phyloP scores from a whole-genome alignment of 1,140 invertebrate genomes.

The Plectrocnemia conspersa region DNA sequence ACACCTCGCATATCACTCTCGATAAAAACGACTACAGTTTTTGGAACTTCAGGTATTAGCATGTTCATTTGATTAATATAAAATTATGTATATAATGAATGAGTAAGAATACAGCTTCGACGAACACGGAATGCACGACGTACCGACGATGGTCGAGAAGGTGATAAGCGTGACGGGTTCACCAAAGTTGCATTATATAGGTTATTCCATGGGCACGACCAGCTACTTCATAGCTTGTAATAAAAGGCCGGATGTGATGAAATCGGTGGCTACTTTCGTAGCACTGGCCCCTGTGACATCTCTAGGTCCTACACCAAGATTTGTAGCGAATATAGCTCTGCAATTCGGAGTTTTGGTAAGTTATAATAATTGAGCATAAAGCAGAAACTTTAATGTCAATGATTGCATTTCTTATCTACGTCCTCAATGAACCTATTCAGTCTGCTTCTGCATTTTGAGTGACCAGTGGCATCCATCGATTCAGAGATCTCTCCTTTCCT shows the following conservation, averaged over 20 bases:
- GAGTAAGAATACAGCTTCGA: conserved; percentile 53
- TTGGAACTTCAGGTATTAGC: conserved; percentile 56
- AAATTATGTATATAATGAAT: conserved; percentile 1
- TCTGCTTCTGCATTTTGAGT: no score
- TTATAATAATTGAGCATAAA: neutral
- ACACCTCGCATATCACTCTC: conserved; percentile 56
- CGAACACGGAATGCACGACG: conserved; percentile 63
- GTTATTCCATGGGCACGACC: conserved; percentile 60
- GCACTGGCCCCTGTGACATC: conserved; percentile 44
- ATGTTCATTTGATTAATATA: neutral
- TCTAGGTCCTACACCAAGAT: conserved; percentile 18
- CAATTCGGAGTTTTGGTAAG: conserved; percentile 6
- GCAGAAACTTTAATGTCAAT: no score
- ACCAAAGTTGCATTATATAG: conserved; percentile 53
- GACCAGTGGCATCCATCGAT: no score
- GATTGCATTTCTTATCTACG: no score
- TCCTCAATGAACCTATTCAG: no score
- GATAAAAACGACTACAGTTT: conserved; percentile 46
- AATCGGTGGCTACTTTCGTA: conserved; percentile 49
- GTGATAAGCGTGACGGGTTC: conserved; percentile 53
- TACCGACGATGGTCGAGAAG: conserved; percentile 65
- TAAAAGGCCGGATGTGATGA: conserved; percentile 52
- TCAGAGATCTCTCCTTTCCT: no score
- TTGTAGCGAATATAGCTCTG: neutral
- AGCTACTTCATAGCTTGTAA: conserved; percentile 58